Conservation (phyloP, 2,113 vertebrate species). For the cattle (Bos taurus) region ARS-UCD2.0 NC_037345.1:56647501-56648000, state of each 20-base stretch:
- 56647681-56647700: accelerated
- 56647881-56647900: background rate
- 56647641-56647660: no score
- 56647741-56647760: accelerated
- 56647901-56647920: background rate
- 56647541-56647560: background rate
- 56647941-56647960: background rate
- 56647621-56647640: no score
- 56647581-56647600: accelerated
- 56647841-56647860: background rate
- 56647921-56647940: background rate
- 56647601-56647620: background rate
- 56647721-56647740: accelerated
- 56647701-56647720: background rate
- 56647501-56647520: background rate
- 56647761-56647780: background rate
- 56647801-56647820: background rate
- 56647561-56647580: background rate
- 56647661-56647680: accelerated
- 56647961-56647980: background rate
- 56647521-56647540: background rate
- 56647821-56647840: background rate
- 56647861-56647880: background rate
- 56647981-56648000: background rate
- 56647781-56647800: accelerated